Percentiles rank a stretch among this genome's conserved stretches.
These are phyloP conservation scores for Thomomys bottae DNA, from an alignment of 2,113 vertebrate species.

Conservation along the genomic window DNA sequence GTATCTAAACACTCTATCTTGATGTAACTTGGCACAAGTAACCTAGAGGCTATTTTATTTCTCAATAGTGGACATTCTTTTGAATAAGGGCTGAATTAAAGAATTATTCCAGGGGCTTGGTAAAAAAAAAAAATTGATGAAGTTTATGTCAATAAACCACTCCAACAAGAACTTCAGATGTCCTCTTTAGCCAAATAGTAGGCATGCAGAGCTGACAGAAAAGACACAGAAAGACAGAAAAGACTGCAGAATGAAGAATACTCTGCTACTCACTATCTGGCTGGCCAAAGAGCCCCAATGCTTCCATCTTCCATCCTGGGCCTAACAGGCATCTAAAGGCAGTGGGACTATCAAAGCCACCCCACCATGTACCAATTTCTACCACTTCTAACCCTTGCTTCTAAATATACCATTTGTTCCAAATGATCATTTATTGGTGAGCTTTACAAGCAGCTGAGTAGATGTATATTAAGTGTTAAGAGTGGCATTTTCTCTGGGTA, in stretches of 20 bases:
- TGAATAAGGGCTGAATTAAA: constrained; percentile 31
- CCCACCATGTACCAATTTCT: not conserved
- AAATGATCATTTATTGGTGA: not conserved
- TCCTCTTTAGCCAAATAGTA: constrained; percentile 13
- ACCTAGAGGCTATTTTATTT: not conserved
- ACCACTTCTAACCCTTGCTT: not conserved
- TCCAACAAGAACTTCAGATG: constrained; percentile 17
- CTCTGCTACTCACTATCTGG: not conserved
- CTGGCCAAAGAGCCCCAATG: not conserved
- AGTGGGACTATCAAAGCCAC: not conserved
- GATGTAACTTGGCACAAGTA: constrained; percentile 15
- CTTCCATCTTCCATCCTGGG: not conserved
- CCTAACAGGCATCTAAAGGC: not conserved
- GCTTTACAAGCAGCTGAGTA: not conserved
- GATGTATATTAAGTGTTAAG: not conserved
- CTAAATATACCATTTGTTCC: not conserved
- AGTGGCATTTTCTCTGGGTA: not conserved
- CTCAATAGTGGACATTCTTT: constrained; percentile 21
- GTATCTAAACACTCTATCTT: not conserved
- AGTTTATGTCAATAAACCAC: constrained; percentile 36
- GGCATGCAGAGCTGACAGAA: not conserved
- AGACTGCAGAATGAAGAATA: not conserved
- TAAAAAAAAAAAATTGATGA: constrained; percentile 42
- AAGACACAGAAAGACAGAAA: not conserved
- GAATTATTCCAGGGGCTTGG: constrained; percentile 7